These are phyloP conservation scores for Automeris io DNA, from an alignment of 2,888 invertebrate species.

Conservation along the genomic window DNA sequence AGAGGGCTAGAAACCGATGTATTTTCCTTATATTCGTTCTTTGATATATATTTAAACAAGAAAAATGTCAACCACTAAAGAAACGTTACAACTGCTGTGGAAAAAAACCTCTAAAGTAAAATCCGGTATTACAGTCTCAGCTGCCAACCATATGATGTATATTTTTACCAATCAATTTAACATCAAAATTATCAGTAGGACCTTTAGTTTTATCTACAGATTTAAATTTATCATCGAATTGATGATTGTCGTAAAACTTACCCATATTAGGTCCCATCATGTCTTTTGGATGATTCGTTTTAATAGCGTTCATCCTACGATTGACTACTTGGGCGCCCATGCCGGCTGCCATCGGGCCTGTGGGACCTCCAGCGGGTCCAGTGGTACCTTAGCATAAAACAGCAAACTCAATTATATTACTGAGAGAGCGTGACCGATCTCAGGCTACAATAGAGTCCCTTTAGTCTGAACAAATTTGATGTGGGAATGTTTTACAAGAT, in stretches of 20 bases:
- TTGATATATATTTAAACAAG: too few relatives aligned
- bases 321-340: slow-evolving; percentile 79
- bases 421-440: too few relatives aligned
- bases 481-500: too few relatives aligned
- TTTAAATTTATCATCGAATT: not conserved
- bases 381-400: slow-evolving; percentile 33
- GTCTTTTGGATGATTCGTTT: slow-evolving; percentile 91
- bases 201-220: slow-evolving; percentile 15
- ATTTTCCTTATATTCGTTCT: too few relatives aligned
- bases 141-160: not conserved
- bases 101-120: too few relatives aligned
- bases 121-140: not conserved
- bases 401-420: too few relatives aligned
- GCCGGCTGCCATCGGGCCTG: slow-evolving; percentile 67
- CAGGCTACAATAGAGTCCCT: too few relatives aligned
- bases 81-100: too few relatives aligned
- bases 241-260: slow-evolving; percentile 52
- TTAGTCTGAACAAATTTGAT: too few relatives aligned
- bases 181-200: not conserved
- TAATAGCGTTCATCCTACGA: slow-evolving; percentile 90
- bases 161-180: not conserved
- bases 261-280: slow-evolving; percentile 88
- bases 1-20: not conserved
- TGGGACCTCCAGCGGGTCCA: slow-evolving; percentile 57
- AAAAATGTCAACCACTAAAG: too few relatives aligned